Evolutionary conservation across 2,888 invertebrate species (phyloP).

Genomic region (Syritta pipiens): DNA sequence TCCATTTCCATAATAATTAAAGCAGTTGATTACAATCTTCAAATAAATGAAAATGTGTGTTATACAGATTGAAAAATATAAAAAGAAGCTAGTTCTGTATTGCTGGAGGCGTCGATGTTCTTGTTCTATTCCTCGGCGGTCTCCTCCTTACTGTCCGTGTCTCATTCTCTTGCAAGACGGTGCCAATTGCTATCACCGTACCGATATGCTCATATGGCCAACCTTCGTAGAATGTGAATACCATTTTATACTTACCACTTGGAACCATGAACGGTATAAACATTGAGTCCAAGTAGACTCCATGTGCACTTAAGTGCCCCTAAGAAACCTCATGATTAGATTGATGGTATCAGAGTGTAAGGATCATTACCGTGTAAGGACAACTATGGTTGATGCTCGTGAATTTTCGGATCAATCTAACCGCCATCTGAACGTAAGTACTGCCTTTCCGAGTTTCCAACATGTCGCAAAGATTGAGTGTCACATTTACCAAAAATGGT

Average conservation of each 20-base stretch:
- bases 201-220: slow-evolving; percentile 4
- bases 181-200: neutral
- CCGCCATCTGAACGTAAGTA: neutral
- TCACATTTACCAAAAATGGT: slow-evolving; percentile 3
- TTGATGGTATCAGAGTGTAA: too few relatives aligned
- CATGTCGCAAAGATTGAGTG: slow-evolving; percentile 6
- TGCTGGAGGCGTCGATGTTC: too few relatives aligned
- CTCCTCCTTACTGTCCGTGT: too few relatives aligned
- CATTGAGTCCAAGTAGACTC: neutral
- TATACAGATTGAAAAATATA: too few relatives aligned
- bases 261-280: neutral
- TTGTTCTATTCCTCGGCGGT: too few relatives aligned
- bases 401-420: neutral
- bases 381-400: slow-evolving; percentile 12
- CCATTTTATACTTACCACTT: neutral
- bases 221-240: neutral
- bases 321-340: neutral
- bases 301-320: slow-evolving; percentile 1
- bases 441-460: neutral
- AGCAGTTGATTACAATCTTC: too few relatives aligned
- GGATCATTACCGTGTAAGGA: neutral
- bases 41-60: too few relatives aligned
- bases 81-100: too few relatives aligned
- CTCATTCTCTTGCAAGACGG: neutral
- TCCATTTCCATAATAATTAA: too few relatives aligned